Percentiles rank a stretch among this genome's conserved stretches.
phyloP scores from a whole-genome alignment of 2,888 invertebrate genomes.

The Apantesis nais region DNA sequence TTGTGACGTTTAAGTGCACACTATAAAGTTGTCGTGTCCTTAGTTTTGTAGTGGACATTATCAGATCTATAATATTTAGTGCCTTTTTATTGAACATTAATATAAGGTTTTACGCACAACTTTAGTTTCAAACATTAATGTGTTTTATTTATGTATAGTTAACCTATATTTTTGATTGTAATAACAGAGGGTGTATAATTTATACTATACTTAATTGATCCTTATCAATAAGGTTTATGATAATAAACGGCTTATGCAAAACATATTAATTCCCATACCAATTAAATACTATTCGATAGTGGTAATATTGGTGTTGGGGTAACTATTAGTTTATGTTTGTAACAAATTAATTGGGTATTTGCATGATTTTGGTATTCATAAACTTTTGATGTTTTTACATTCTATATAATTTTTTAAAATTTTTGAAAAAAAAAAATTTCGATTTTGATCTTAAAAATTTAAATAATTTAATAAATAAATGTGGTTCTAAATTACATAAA shows the following conservation, averaged over 20 bases:
- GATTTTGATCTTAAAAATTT: too few species aligned
- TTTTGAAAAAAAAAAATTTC: too few species aligned
- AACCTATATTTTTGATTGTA: constrained; percentile 63
- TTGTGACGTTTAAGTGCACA: background rate
- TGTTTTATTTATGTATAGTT: constrained; percentile 65
- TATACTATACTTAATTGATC: constrained; percentile 64
- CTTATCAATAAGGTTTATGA: constrained; percentile 61
- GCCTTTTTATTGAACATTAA: background rate
- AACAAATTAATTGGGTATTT: background rate
- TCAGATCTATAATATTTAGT: background rate
- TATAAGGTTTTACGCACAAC: background rate
- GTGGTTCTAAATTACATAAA: too few species aligned
- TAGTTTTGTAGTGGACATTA: background rate
- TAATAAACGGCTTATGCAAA: constrained; percentile 48
- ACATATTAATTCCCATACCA: constrained; percentile 44
- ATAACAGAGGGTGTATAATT: constrained; percentile 67
- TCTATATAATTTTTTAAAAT: too few species aligned
- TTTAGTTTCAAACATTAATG: constrained; percentile 45
- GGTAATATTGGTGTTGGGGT: constrained; percentile 20
- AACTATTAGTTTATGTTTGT: constrained; percentile 5
- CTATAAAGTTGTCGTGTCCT: background rate
- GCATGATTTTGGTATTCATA: too few species aligned
- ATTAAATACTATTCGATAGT: constrained; percentile 30
- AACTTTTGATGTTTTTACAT: too few species aligned
- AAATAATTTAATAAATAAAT: too few species aligned